These are phyloP conservation scores for Ailuropoda melanoleuca DNA, from an alignment of 2,113 vertebrate genomes.

Conservation along the genomic window DNA sequence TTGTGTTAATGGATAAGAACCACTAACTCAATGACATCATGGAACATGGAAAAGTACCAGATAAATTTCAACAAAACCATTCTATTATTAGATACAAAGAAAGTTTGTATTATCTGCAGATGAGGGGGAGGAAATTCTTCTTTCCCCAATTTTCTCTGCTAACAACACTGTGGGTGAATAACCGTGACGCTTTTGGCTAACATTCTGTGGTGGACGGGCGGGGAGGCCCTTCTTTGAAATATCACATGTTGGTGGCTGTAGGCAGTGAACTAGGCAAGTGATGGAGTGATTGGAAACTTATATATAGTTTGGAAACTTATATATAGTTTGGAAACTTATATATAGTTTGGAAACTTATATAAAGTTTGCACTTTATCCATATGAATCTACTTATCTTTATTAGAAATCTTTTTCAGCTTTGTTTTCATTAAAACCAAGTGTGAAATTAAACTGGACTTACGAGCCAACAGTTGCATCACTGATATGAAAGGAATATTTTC, in stretches of 20 bases:
- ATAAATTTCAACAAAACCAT: not conserved
- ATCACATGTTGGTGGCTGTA: not conserved
- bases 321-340: too few relatives aligned
- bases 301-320: too few relatives aligned
- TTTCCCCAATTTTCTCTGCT: not conserved
- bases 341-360: too few relatives aligned
- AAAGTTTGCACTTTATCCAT: not conserved
- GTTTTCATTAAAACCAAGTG: constrained; percentile 32
- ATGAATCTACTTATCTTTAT: constrained; percentile 1
- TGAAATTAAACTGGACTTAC: constrained; percentile 1
- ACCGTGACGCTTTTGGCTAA: not conserved
- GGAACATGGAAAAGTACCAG: not conserved
- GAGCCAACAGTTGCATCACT: constrained; percentile 15
- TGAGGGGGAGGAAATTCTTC: constrained; percentile 50
- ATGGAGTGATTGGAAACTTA: not conserved
- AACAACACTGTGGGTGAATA: not conserved
- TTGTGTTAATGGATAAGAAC: not conserved
- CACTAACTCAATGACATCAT: not conserved
- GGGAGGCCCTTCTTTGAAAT: not conserved
- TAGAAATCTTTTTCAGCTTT: not conserved
- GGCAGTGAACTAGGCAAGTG: not conserved
- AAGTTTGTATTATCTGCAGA: constrained; percentile 52
- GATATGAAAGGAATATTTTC: not conserved
- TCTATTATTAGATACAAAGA: not conserved
- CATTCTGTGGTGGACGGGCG: not conserved